Evolutionary conservation across 2,888 invertebrate genomes (phyloP), one percentile per base, ranked within the genome.

Genomic region (Operophtera brumata): DNA sequence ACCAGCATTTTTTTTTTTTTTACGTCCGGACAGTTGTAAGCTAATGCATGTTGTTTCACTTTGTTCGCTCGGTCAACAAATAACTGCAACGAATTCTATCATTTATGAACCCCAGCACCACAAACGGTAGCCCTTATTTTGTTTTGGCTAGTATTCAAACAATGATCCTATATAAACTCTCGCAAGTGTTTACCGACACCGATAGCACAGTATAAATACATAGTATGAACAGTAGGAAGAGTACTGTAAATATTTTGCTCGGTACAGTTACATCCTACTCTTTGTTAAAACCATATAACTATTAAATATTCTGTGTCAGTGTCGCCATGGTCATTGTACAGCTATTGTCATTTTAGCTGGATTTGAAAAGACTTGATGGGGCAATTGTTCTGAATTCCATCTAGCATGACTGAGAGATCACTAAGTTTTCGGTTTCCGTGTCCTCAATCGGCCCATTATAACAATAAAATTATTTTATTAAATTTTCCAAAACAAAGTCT

Each of bases 231-330:
- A 44, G 34, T 45, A 45, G 51, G 71, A 73, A 71, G 65, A 59
- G 59, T 59, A 59, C 58, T 64, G 60, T 73, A 75, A 77, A 80
- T 75, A 80, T 74, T 76, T 71, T 60, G 52, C 47, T 57, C 48
- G 53, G 70, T 75, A 73, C 74, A 63, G 74, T 78, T 78, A 75
- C 73, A 75, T 71, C 73, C 73, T 67, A 52, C 50, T 59, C 70
- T 75, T 76, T 76, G 77, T 76, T 56, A 36, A 9, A 36, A 2
- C 8, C n/a, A n/a, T n/a, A n/a, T 20, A 20, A 20, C 20, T 20
- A 20, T 20, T 20, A 20, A n/a, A 20, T 20, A 20, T 20, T 20
- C 25, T 66, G 71, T 64, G 70, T 64, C 65, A 62, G 20, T 20
- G 67, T 57, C 59, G 62, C 57, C 69, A 53, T 57, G 41, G 54